Evolutionary conservation across 2,113 vertebrate species (phyloP), one percentile per base, ranked within the genome.

Genomic region (Stigmatopora argus): DNA sequence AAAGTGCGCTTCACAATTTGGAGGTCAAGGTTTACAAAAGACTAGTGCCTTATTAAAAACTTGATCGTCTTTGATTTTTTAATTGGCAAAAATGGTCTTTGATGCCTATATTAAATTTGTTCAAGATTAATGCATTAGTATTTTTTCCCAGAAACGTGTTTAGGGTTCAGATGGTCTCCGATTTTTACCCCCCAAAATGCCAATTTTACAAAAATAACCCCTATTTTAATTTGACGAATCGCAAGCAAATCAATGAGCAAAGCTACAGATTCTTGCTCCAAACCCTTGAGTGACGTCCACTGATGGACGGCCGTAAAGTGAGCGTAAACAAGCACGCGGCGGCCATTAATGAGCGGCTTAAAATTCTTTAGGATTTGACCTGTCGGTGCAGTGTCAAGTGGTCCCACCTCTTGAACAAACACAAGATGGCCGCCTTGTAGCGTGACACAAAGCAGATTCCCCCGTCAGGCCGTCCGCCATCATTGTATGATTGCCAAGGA

Each of bases 381-480:
- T 51, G 78, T 80, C 59, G 70, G 88, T 34, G 0, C 53, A 11
- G 1, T 66, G 85, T 85, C 77, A 82, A 79, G 21, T 52, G 52
- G 66, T 83, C 58, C 82, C 79, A 51, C 51, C 53, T 69, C 59
- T 45, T 56, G 51, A 46, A 64, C 68, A 82, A 84, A 87, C 81
- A 74, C 45, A 72, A 67, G 64, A 65, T 62, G 51, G 67, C 65
- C 65, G 52, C 1, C 7, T 49, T 10, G 48, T 62, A 26, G 57
- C 7, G 62, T 74, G 82, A 87, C 71, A 75, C 26, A 64, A 87
- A 81, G 57, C 86, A 87, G 82, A 84, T 87, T 85, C 53, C 86
- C 77, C 49, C 59, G 23, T 78, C 14, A 3, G 1, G 49, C 56
- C 82, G 61, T 75, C 88, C 74, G 73, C 60, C 76, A 85, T 83